These are phyloP conservation scores for human (Homo sapiens) DNA, from an alignment of 2,113 vertebrate species.

Conservation along the genomic window GRCh38 chr12:131349001-131349500, in stretches of 20 bases:
- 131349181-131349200: not conserved
- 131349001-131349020: not conserved
- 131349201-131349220: not conserved
- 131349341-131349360: no score
- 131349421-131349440: no score
- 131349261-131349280: not conserved
- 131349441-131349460: no score
- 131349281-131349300: not conserved
- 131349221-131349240: not conserved
- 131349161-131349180: not conserved
- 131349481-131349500: no score
- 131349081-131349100: not conserved
- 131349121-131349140: not conserved
- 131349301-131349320: not conserved
- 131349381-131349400: no score
- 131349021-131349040: not conserved
- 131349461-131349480: no score
- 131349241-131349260: not conserved
- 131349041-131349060: not conserved
- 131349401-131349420: no score
- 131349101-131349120: not conserved
- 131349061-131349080: not conserved
- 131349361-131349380: no score
- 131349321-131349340: no score
- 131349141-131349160: not conserved